A percentile compares a stretch with the other conserved stretches of the same genome.
Evolutionary conservation across 2,797 vertebrate species (phyloP).

Genomic region (Clarias fuscus): DNA sequence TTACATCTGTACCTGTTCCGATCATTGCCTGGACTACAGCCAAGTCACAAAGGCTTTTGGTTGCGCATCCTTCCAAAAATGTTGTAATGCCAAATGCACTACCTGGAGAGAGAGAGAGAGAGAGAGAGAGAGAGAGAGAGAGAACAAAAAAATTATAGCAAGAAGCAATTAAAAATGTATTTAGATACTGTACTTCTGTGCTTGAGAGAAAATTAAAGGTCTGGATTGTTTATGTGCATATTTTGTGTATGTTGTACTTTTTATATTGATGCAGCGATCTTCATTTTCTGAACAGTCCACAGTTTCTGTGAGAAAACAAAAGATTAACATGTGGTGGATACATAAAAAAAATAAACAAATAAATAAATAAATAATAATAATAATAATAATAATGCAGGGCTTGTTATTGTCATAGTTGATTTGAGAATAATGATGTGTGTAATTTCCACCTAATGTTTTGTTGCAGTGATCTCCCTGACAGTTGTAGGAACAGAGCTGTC

Average conservation of each 20-base stretch:
- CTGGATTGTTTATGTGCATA: background rate
- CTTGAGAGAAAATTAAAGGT: background rate
- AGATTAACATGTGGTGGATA: too few relatives aligned
- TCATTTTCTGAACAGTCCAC: constrained; percentile 18
- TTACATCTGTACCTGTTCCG: background rate
- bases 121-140: too few relatives aligned
- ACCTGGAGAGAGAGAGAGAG: background rate
- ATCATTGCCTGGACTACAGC: too few relatives aligned
- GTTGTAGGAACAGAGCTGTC: background rate
- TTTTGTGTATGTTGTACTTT: background rate
- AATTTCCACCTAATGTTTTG: background rate
- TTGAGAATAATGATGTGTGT: background rate
- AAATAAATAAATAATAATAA: too few relatives aligned
- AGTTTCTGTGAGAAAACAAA: background rate
- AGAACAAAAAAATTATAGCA: background rate
- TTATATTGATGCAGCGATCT: constrained; percentile 11
- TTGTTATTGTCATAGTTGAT: background rate
- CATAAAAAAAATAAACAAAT: too few relatives aligned
- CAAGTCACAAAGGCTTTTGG: background rate
- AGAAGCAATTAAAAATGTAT: background rate
- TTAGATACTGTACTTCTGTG: background rate
- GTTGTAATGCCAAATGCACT: background rate
- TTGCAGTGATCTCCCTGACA: background rate
- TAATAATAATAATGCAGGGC: too few relatives aligned
- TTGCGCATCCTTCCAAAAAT: constrained; percentile 3